Percentiles rank a stretch among this genome's conserved stretches.
Evolutionary conservation across 2,797 vertebrate genomes (phyloP).

Genomic region (Falco rusticolus): DNA sequence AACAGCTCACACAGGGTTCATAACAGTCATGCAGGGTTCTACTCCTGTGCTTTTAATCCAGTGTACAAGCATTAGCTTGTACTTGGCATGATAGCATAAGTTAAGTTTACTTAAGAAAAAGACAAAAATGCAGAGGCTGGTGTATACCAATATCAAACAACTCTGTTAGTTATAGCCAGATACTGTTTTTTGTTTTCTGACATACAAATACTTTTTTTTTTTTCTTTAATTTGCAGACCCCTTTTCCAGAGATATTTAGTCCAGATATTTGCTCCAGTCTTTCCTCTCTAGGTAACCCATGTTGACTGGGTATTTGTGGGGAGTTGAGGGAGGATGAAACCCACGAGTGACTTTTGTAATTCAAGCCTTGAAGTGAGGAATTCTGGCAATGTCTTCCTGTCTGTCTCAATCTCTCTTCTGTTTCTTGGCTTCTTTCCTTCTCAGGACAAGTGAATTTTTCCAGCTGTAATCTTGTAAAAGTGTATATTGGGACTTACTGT

Average conservation of each 20-base stretch:
- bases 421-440: background rate
- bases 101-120: background rate
- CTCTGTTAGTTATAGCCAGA: background rate
- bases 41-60: background rate
- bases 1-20: background rate
- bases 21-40: background rate
- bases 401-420: background rate
- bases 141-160: background rate
- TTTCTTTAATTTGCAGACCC: background rate
- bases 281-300: background rate
- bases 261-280: background rate
- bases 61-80: background rate
- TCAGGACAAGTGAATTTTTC: background rate
- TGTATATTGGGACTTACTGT: background rate
- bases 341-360: background rate
- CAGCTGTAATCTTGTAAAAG: background rate
- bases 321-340: background rate
- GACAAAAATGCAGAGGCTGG: background rate
- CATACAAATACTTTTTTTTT: background rate
- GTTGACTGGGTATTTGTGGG: background rate
- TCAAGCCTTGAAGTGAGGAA: background rate
- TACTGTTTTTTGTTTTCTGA: background rate
- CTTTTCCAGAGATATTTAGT: background rate
- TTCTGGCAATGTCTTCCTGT: background rate
- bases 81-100: background rate